Base-by-base conservation (phyloP, 2,113 vertebrate genomes). In the Lathamus discolor region DNA sequence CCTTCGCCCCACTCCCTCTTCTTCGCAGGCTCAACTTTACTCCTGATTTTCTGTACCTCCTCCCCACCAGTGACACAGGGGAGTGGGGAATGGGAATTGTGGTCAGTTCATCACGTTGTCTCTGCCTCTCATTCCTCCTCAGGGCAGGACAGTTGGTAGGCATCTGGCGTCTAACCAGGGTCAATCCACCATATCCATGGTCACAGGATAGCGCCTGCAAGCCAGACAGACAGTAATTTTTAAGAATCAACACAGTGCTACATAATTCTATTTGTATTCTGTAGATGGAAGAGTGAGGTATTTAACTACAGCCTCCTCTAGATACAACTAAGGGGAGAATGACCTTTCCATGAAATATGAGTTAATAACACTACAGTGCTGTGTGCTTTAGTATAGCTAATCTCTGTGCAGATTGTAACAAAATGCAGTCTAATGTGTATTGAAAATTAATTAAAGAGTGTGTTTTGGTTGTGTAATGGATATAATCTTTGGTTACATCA, bases 311-410 rank as follows among this genome's bases (percentile, higher is more conserved):
- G 62, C 82, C 51, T 92, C 83, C 85, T 90, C 64, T 92, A 76
- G 86, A 88, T 83, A 94, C 37, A 86, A 91, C 81, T 90, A 95
- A 93, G 79, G 81, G 88, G 90, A 86, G 77, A 91, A 88, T 96
- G 96, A 95, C 93, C 95, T 97, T 96, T 97, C 90, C 93, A 12
- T 96, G 94, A 97, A 97, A 96, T 96, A 96, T 86, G 94, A 97
- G 92, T 95, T 97, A 95, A 96, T 96, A 97, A 95, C 88, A 83
- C 64, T 70, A 31, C 59, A 79, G 63, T 6, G 8, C 93, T 88
- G 52, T 90, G 88, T 96, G 91, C 86, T 91, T 94, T 96, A 86
- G 64, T 93, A 0, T 0, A 95, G 62, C 94, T 97, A 97, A 93
- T 95, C 89, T 93, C 61, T 72, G 27, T 88, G 76, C 81, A 85